A percentile compares a stretch with the other conserved stretches of the same genome.
These are phyloP conservation scores for Anoplolepis gracilipes DNA, from an alignment of 1,140 invertebrate genomes.

Conservation along the genomic window DNA sequence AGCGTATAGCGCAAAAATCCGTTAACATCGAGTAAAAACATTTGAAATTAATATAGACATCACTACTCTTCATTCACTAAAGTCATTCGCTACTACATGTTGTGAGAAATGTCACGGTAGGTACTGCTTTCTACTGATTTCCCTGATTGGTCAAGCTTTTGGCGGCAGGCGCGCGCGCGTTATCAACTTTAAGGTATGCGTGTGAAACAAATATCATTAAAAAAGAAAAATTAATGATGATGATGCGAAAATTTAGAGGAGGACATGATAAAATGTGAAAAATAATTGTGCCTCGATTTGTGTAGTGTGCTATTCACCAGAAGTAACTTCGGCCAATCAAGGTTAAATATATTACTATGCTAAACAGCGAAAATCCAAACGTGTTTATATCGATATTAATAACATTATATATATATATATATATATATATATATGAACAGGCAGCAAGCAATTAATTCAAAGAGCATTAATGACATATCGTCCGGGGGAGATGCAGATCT, in stretches of 20 bases:
- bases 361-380: slow-evolving; percentile 75
- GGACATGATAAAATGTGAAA: not conserved
- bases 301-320: not conserved
- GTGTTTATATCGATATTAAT: slow-evolving; percentile 74
- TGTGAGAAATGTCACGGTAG: slow-evolving; percentile 59
- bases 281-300: not conserved
- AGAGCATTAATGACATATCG: slow-evolving; percentile 78
- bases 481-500: slow-evolving; percentile 62
- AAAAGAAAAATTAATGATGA: not conserved
- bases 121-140: slow-evolving; percentile 66
- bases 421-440: slow-evolving; percentile 81
- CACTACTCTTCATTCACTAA: slow-evolving; percentile 73
- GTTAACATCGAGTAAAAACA: slow-evolving; percentile 68
- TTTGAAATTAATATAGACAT: slow-evolving; percentile 68
- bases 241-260: not conserved
- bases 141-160: slow-evolving; percentile 71
- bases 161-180: not conserved
- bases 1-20: slow-evolving; percentile 45
- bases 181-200: not conserved
- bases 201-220: not conserved
- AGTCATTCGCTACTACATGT: slow-evolving; percentile 71
- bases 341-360: slow-evolving; percentile 74
- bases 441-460: slow-evolving; percentile 83
- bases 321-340: slow-evolving; percentile 75
- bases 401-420: slow-evolving; percentile 75